A percentile compares a stretch with the other conserved stretches of the same genome.
phyloP scores from a whole-genome alignment of 1,140 invertebrate genomes.

The Coptotermes formosanus region DNA sequence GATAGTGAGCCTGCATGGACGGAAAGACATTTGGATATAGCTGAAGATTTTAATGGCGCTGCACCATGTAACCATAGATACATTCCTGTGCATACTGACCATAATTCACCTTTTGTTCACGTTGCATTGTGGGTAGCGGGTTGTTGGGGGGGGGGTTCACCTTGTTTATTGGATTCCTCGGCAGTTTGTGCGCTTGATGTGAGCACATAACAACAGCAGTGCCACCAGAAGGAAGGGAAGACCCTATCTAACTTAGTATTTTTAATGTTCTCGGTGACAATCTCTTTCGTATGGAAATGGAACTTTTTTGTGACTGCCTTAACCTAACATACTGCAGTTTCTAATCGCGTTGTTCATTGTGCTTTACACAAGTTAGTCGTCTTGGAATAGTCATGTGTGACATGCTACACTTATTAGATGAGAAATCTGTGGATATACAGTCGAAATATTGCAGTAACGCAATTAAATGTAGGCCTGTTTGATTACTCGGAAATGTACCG shows the following conservation, averaged over 20 bases:
- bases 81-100: conserved; percentile 32
- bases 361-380: background rate
- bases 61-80: background rate
- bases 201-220: background rate
- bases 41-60: conserved; percentile 15
- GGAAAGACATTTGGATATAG: background rate
- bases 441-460: too few relatives aligned
- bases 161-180: conserved; percentile 36
- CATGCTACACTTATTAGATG: too few relatives aligned
- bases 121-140: background rate
- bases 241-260: background rate
- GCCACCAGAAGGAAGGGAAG: background rate
- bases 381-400: too few relatives aligned
- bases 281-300: background rate
- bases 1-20: background rate
- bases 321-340: background rate
- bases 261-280: background rate
- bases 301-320: background rate
- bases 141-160: background rate
- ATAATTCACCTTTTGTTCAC: conserved; percentile 36
- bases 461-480: too few relatives aligned
- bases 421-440: too few relatives aligned
- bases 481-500: too few relatives aligned
- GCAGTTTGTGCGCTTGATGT: conserved; percentile 27
- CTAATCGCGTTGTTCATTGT: background rate